Conservation (phyloP, 2,888 invertebrate species). For the Parasteatoda lunata region DNA sequence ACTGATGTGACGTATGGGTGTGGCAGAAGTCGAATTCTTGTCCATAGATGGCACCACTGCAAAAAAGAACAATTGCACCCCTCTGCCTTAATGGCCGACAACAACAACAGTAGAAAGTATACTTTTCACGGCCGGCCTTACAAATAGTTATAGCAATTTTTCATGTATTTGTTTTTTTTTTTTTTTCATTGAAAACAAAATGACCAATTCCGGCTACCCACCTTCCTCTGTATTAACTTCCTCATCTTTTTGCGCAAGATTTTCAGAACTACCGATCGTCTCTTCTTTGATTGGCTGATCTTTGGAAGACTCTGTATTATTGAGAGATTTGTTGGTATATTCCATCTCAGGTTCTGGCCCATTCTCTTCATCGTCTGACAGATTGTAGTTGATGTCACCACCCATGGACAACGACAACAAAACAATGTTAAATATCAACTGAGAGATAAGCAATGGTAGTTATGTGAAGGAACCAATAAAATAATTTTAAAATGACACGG, state of each 20-base stretch:
- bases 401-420: too few relatives aligned
- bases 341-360: conserved; percentile 53
- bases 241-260: neutral
- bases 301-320: conserved; percentile 50
- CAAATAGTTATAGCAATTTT: neutral
- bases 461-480: too few relatives aligned
- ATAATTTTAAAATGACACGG: too few relatives aligned
- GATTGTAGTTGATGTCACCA: conserved; percentile 6
- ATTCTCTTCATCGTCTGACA: conserved; percentile 53
- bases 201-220: neutral
- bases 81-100: too few relatives aligned
- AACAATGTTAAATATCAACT: too few relatives aligned
- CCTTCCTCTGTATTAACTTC: neutral
- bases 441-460: too few relatives aligned
- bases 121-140: neutral
- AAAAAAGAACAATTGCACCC: too few relatives aligned
- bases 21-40: too few relatives aligned
- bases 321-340: conserved; percentile 44
- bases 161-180: too few relatives aligned
- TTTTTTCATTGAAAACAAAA: neutral
- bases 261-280: neutral
- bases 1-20: too few relatives aligned
- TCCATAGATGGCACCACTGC: too few relatives aligned
- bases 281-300: conserved; percentile 5
- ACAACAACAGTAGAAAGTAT: neutral